These are phyloP conservation scores for Morus bassanus DNA, from an alignment of 2,797 vertebrate species.

Conservation along the genomic window DNA sequence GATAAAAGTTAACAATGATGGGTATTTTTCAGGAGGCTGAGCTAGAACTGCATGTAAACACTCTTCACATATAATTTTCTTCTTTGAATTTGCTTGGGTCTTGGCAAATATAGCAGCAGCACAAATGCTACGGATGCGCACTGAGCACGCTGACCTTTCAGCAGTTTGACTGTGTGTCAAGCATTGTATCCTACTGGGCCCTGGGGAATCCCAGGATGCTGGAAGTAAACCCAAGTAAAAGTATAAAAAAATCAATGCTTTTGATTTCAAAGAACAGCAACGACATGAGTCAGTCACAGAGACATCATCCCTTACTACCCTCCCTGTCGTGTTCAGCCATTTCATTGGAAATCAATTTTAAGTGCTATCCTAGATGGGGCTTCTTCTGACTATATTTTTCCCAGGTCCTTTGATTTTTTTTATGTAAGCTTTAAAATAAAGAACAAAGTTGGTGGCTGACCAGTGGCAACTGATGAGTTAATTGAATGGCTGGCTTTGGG, in stretches of 20 bases:
- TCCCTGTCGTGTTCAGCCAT: background rate
- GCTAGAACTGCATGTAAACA: background rate
- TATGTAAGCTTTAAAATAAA: background rate
- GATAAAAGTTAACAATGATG: background rate
- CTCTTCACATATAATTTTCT: background rate
- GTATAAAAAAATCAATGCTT: constrained; percentile 17
- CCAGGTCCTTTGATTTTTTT: background rate
- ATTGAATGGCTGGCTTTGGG: background rate
- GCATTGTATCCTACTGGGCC: constrained; percentile 79
- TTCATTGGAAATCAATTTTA: constrained; percentile 44
- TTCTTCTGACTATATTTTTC: background rate
- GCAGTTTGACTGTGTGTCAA: constrained; percentile 80
- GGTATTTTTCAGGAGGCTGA: background rate
- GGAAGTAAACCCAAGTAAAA: constrained; percentile 10
- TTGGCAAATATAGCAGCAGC: background rate
- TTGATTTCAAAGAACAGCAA: constrained; percentile 18
- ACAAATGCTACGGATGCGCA: background rate
- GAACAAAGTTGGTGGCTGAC: background rate
- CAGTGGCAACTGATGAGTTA: background rate
- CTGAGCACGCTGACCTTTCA: constrained; percentile 77
- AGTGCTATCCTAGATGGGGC: background rate
- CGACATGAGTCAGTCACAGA: constrained; percentile 5
- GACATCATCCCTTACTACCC: background rate
- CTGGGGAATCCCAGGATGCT: constrained; percentile 83
- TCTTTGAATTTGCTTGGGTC: background rate